phyloP scores from a whole-genome alignment of 2,888 invertebrate species.

The Tyria jacobaeae region DNA sequence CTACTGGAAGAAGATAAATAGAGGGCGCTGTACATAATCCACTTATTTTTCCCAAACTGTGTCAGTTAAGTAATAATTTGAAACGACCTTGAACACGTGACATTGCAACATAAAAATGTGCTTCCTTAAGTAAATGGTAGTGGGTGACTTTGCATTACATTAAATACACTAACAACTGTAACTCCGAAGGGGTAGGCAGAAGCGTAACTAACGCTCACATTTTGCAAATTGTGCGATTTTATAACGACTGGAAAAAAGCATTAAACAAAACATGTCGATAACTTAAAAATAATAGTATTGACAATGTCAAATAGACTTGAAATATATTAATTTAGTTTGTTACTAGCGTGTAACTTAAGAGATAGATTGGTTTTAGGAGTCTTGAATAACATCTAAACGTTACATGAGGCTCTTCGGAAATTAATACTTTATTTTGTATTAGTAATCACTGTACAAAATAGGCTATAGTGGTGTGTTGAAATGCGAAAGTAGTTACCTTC shows the following conservation, averaged over 20 bases:
- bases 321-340: slow-evolving; percentile 21
- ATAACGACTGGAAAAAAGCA: neutral
- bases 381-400: slow-evolving; percentile 50
- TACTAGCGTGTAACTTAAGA: slow-evolving; percentile 26
- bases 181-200: too few relatives aligned
- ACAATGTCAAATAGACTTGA: slow-evolving; percentile 35
- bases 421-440: slow-evolving; percentile 15
- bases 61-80: slow-evolving; percentile 71
- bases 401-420: neutral
- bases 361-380: slow-evolving; percentile 51
- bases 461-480: too few relatives aligned
- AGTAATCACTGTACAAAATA: slow-evolving; percentile 16
- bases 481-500: too few relatives aligned
- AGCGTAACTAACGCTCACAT: too few relatives aligned
- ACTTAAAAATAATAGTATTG: slow-evolving; percentile 14
- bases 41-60: slow-evolving; percentile 73
- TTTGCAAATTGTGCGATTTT: slow-evolving; percentile 15
- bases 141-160: too few relatives aligned
- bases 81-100: slow-evolving; percentile 52
- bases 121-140: slow-evolving; percentile 3
- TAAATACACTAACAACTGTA: too few relatives aligned
- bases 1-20: slow-evolving; percentile 87
- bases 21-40: slow-evolving; percentile 72
- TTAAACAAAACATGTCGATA: slow-evolving; percentile 21
- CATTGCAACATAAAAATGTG: neutral